phyloP scores from a whole-genome alignment of 2,797 vertebrate genomes.

The Halcyon badia region DNA sequence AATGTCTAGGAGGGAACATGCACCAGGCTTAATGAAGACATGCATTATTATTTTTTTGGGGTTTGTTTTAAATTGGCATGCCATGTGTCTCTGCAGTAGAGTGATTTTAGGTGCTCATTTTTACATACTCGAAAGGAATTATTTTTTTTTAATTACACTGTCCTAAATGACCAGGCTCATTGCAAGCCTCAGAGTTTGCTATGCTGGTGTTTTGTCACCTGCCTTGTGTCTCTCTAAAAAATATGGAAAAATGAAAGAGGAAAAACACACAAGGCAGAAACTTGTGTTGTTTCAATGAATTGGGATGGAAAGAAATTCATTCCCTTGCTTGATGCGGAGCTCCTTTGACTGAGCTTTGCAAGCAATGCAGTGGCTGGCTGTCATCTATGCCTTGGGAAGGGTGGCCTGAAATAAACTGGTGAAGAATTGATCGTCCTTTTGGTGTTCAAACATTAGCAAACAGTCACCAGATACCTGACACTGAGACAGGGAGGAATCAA shows the following conservation, averaged over 20 bases:
- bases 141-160: background rate
- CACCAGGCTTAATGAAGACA: conserved; percentile 13
- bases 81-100: background rate
- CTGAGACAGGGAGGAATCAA: background rate
- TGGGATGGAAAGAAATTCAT: background rate
- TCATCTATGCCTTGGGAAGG: background rate
- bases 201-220: background rate
- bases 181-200: background rate
- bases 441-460: background rate
- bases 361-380: background rate
- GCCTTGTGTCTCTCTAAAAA: background rate
- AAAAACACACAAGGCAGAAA: background rate
- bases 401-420: background rate
- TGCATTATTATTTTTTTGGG: background rate
- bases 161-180: background rate
- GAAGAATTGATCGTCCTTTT: background rate
- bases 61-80: background rate
- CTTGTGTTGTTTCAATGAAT: background rate
- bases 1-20: conserved; percentile 28
- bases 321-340: background rate
- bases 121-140: background rate
- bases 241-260: background rate
- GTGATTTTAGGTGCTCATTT: background rate
- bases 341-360: background rate
- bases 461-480: background rate